Evolutionary conservation across 2,888 invertebrate species (phyloP).

Genomic region (Leptinotarsa peninsularis): DNA sequence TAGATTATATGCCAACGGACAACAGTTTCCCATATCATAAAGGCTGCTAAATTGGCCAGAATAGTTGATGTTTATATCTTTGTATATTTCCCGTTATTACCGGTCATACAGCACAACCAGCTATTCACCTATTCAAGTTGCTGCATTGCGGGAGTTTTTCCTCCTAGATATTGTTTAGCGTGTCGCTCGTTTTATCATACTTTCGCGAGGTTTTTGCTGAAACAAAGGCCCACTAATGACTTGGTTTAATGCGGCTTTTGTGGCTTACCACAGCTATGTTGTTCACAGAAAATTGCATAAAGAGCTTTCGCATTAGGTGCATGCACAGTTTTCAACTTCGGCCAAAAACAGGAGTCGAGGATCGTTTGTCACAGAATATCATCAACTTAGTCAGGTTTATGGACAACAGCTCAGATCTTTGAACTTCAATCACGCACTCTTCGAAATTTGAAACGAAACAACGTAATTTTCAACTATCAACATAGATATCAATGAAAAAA

Average conservation of each 20-base stretch:
- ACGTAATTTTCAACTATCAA: too few relatives aligned
- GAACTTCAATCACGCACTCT: too few relatives aligned
- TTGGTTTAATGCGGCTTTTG: slow-evolving; percentile 25
- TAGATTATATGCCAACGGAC: slow-evolving; percentile 37
- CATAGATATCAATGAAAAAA: too few relatives aligned
- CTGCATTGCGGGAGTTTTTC: slow-evolving; percentile 33
- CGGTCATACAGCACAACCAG: slow-evolving; percentile 14
- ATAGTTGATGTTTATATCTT: slow-evolving; percentile 42
- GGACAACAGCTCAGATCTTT: too few relatives aligned
- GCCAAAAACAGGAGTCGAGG: slow-evolving; percentile 21
- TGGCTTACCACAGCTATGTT: background rate
- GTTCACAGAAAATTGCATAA: slow-evolving; percentile 28
- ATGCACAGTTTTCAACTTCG: slow-evolving; percentile 19
- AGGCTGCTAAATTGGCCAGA: slow-evolving; percentile 39
- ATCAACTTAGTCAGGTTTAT: background rate
- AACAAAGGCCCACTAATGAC: slow-evolving; percentile 34
- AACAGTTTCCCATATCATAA: slow-evolving; percentile 27
- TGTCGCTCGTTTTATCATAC: slow-evolving; percentile 31
- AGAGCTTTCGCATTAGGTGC: slow-evolving; percentile 8
- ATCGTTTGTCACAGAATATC: slow-evolving; percentile 8
- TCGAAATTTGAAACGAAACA: too few relatives aligned
- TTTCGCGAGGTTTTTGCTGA: slow-evolving; percentile 34
- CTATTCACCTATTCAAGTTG: slow-evolving; percentile 26
- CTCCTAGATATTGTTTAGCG: slow-evolving; percentile 36
- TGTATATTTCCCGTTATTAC: slow-evolving; percentile 39